A percentile compares a stretch with the other conserved stretches of the same genome.
These are phyloP conservation scores for Phanerotoma sp. DNA, from an alignment of 2,888 invertebrate species.

Conservation along the genomic window DNA sequence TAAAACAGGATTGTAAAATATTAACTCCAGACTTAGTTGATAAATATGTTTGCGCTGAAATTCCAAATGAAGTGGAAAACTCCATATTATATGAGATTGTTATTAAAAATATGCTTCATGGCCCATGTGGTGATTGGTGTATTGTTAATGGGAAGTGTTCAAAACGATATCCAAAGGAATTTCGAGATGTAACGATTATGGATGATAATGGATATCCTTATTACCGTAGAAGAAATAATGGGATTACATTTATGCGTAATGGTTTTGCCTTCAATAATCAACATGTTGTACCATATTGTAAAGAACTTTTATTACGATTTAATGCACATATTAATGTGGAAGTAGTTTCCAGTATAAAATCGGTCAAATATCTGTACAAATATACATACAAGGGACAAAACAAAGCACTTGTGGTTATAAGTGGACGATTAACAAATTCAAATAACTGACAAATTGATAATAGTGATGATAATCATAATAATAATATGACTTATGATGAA, in stretches of 20 bases:
- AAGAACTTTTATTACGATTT: conserved; percentile 31
- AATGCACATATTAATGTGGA: conserved; percentile 40
- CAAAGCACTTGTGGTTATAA: conserved; percentile 26
- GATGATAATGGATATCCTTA: conserved; percentile 38
- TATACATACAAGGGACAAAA: conserved; percentile 38
- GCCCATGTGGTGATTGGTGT: too few relatives aligned
- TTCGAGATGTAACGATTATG: conserved; percentile 30
- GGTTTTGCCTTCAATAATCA: conserved; percentile 39
- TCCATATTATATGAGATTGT: too few relatives aligned
- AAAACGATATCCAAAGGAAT: conserved; percentile 40
- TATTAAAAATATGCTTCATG: too few relatives aligned
- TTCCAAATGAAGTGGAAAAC: conserved; percentile 41
- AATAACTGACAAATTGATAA: too few relatives aligned
- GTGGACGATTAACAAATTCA: conserved; percentile 12
- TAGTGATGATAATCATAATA: too few relatives aligned
- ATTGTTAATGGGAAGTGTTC: too few relatives aligned
- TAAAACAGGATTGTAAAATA: conserved; percentile 31
- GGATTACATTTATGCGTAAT: conserved; percentile 19
- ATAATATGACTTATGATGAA: conserved; percentile 30
- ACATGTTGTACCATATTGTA: conserved; percentile 44
- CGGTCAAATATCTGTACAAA: conserved; percentile 39
- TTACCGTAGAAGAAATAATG: conserved; percentile 34
- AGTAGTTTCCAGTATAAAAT: conserved; percentile 33
- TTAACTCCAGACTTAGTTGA: conserved; percentile 32
- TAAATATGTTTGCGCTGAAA: conserved; percentile 40